Conservation (phyloP, 2,113 vertebrate species). For the Nymphicus hollandicus region DNA sequence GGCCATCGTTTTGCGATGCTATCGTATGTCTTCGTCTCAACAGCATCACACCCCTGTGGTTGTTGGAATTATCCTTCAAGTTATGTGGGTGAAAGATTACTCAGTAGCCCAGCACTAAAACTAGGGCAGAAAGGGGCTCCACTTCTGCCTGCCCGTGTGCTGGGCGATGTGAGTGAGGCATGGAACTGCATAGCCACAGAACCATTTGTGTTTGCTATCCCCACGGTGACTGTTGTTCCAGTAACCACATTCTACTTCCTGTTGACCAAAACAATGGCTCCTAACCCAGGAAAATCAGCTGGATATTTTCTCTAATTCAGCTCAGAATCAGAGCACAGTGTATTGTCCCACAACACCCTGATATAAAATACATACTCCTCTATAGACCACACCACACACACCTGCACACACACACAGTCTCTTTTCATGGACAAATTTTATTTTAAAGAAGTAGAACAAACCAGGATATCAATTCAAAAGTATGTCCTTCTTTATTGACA, state of each 20-base stretch:
- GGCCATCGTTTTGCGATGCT: background rate
- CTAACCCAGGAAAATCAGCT: background rate
- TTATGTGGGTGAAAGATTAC: background rate
- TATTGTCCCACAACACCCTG: background rate
- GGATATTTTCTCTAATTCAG: background rate
- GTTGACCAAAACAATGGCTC: background rate
- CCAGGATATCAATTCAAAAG: background rate
- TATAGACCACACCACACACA: background rate
- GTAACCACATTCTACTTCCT: background rate
- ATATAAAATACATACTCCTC: background rate
- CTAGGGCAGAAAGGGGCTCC: background rate
- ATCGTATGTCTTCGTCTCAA: background rate
- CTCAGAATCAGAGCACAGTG: background rate
- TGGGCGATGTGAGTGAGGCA: accelerated
- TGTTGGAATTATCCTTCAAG: background rate
- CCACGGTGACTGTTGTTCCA: background rate
- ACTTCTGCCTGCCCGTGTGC: background rate
- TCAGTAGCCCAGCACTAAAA: background rate
- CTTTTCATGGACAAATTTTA: background rate
- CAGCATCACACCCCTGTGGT: background rate
- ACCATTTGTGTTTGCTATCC: background rate
- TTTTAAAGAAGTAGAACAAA: background rate
- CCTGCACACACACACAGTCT: background rate
- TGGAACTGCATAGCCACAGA: background rate
- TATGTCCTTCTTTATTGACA: background rate